Base-by-base conservation (phyloP, 2,797 vertebrate species). In the Eleutherodactylus coqui region DNA sequence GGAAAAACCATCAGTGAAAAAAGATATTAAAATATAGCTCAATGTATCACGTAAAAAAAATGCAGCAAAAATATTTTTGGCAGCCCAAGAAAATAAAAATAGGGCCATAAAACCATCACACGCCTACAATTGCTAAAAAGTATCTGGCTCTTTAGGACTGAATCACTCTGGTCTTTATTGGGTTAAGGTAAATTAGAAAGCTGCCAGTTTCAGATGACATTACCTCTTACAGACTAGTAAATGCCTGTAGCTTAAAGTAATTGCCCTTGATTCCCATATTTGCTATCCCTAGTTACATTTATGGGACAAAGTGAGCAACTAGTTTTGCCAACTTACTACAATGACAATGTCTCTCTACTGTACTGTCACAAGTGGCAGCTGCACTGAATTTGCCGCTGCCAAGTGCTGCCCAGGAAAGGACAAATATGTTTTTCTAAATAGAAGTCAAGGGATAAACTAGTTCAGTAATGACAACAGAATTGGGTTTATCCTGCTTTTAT, bases 311-410 rank as follows among this genome's bases (percentile, higher is more conserved):
- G 36, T 16, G 55, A 0, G n/a, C 36, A 64, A 62, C 19, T 67
- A n/a, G 27, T 6, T 9, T 29, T 36, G 17, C 45, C 60, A 36
- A 69, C 29, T 16, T 32, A 62, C 41, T 79, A 21, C 77, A 62
- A 9, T 43, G 32, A 67, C n/a, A 36, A 51, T 21, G 27, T 13
- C 38, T 80, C 32, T 49, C 8, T 49, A 24, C 78, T 80, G 62
- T 81, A 81, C 43, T 69, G 45, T 36, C 62, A 36, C 79, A 80
- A 60, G 76, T 67, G 58, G 60, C 58, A 81, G 43, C 79, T 81
- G 79, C 79, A 80, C 38, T 80, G 13, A 17, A 67, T 80, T 7
- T 36, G 62, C 19, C 47, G 24, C 19, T 69, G 79, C 60, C 43
- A 81, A 36, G 29, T 32, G 60, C 79, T 73, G 62, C 62, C 60